Base-by-base conservation (phyloP, 1,140 invertebrate species). In the Drosophila navojoa region DNA sequence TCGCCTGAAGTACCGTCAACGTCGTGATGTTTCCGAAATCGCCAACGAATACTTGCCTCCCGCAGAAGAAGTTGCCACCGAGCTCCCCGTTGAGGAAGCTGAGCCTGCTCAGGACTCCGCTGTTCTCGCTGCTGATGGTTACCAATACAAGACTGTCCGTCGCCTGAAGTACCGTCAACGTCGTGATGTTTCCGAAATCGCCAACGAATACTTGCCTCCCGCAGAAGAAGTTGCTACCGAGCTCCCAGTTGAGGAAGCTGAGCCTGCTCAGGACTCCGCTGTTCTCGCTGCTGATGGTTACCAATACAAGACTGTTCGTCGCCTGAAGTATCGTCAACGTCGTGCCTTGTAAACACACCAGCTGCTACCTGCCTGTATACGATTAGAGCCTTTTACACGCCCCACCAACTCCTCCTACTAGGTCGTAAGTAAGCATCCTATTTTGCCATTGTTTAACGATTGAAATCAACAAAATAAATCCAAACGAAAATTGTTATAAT, bases 401-500 rank as follows among this genome's bases (percentile, higher is more conserved):
- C 71, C 77, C 71, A 78, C 72, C 76, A 82, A 67, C 35, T 61
- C 69, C 81, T 79, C 67, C 44, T 89, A 89, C 44, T 89, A 89
- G 82, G 73, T 50, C 58, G 19, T 87, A 86, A 90, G 76, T 75
- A 75, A 68, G 29, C 50, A 60, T 53, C 55, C 61, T 69, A 35
- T 71, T 73, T 90, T 78, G 72, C 79, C 76, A 81, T 90, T 90
- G 81, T 86, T 90, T 84, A 80, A 76, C 87, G 81, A 87, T 81
- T 71, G 79, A 82, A 86, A 87, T 87, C 81, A 76, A 75, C 74
- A 67, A 86, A 84, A 84, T 90, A 89, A 89, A 89, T 77, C 69
- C 84, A 80, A 38, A 80, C 72, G 45, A 77, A 84, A 89, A 77
- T 89, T 89, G 84, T 89, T 89, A 89, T 84, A 68, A 71, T 77